Evolutionary conservation across 2,888 invertebrate species (phyloP).

Genomic region (Dendrolimus pini): DNA sequence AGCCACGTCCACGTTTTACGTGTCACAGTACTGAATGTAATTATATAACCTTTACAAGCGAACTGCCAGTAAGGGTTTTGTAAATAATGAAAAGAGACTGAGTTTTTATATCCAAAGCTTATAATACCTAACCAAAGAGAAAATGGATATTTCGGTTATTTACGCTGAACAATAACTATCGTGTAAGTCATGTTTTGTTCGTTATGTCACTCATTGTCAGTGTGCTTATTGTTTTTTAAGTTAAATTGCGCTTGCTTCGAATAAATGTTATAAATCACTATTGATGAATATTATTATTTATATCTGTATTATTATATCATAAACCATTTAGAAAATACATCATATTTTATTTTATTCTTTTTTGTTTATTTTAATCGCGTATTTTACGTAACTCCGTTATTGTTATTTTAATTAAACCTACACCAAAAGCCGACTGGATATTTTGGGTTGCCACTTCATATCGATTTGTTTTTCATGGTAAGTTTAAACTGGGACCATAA

Average conservation of each 20-base stretch:
- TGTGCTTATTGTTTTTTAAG: conserved; percentile 64
- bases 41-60: conserved; percentile 35
- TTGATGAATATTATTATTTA: conserved; percentile 21
- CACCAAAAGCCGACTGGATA: too few relatives aligned
- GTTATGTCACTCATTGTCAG: conserved; percentile 73
- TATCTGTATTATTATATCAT: conserved; percentile 9
- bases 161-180: conserved; percentile 65
- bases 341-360: not conserved
- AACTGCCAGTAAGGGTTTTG: conserved; percentile 52
- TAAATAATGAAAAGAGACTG: conserved; percentile 72
- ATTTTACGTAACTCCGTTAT: not conserved
- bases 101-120: conserved; percentile 64
- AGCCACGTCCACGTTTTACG: conserved; percentile 80
- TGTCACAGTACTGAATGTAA: conserved; percentile 74
- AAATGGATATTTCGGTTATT: conserved; percentile 63
- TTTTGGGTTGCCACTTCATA: too few relatives aligned
- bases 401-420: too few relatives aligned
- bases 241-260: conserved; percentile 64
- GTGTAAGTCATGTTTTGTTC: conserved; percentile 76
- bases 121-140: conserved; percentile 55
- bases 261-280: conserved; percentile 27
- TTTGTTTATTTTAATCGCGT: not conserved
- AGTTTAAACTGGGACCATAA: not conserved
- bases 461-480: too few relatives aligned
- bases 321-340: not conserved